Conservation (phyloP, 2,888 invertebrate genomes). For the Tetramorium bicarinatum region DNA sequence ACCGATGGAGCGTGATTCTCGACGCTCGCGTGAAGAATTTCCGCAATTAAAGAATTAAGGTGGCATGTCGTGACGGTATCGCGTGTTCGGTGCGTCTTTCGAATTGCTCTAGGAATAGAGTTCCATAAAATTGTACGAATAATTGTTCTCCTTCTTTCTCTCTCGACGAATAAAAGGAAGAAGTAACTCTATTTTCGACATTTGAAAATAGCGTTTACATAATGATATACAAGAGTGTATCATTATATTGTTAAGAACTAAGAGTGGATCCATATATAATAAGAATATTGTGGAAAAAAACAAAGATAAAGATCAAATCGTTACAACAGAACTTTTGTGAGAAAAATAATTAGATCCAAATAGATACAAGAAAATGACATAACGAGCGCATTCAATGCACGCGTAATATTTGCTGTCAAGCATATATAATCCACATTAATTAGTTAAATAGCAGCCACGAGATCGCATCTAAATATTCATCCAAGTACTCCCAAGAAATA, state of each 20-base stretch:
- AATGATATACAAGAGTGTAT: background rate
- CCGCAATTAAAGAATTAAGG: background rate
- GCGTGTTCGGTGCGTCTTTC: background rate
- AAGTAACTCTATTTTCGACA: background rate
- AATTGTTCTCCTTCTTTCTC: background rate
- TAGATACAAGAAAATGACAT: background rate
- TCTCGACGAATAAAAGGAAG: background rate
- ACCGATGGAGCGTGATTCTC: background rate
- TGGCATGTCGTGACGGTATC: background rate
- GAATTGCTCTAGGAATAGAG: background rate
- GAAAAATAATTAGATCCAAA: background rate
- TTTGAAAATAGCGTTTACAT: background rate
- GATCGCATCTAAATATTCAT: background rate
- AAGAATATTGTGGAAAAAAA: background rate
- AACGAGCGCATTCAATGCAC: background rate
- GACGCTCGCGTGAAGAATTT: background rate
- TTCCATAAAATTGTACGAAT: background rate
- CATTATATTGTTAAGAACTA: background rate
- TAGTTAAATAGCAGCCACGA: background rate
- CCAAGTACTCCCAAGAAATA: background rate
- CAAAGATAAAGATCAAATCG: background rate
- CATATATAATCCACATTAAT: background rate
- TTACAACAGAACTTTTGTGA: background rate
- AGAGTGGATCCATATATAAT: background rate
- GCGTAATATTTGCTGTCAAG: background rate